phyloP scores from a whole-genome alignment of 1,140 invertebrate species.

The Dryas iulia region DNA sequence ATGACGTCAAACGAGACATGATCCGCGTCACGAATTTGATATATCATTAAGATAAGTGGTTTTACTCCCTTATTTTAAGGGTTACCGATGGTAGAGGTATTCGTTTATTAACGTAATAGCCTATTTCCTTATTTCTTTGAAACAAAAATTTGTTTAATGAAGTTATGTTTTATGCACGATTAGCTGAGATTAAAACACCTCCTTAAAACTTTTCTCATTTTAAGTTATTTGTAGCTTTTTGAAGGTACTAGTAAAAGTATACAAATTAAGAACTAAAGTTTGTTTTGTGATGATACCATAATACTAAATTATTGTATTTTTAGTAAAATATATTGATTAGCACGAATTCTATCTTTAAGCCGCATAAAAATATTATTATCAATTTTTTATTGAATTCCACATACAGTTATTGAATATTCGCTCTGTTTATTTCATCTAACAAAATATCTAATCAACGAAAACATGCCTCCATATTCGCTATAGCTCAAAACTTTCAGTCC shows the following conservation, averaged over 20 bases:
- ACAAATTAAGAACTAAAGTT: not conserved
- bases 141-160: slow-evolving; percentile 6
- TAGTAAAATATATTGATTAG: not conserved
- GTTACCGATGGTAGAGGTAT: slow-evolving; percentile 16
- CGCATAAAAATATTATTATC: too few species aligned
- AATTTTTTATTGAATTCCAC: too few species aligned
- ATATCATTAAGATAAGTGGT: slow-evolving; percentile 49
- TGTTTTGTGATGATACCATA: too few species aligned
- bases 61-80: slow-evolving; percentile 21
- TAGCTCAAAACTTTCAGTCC: not conserved
- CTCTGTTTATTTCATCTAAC: not conserved
- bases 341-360: not conserved
- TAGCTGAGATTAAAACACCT: not conserved
- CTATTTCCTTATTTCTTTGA: slow-evolving; percentile 14
- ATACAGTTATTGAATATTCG: too few species aligned
- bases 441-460: not conserved
- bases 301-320: not conserved
- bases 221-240: not conserved
- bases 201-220: not conserved
- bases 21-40: slow-evolving; percentile 29
- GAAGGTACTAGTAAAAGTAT: not conserved
- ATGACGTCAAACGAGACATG: slow-evolving; percentile 16
- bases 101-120: slow-evolving; percentile 20
- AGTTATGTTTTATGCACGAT: not conserved
- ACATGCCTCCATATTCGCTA: slow-evolving; percentile 1